A percentile compares a stretch with the other conserved stretches of the same genome.
Evolutionary conservation across 2,113 vertebrate species (phyloP).

Genomic region (Cyanoramphus novaezelandiae): DNA sequence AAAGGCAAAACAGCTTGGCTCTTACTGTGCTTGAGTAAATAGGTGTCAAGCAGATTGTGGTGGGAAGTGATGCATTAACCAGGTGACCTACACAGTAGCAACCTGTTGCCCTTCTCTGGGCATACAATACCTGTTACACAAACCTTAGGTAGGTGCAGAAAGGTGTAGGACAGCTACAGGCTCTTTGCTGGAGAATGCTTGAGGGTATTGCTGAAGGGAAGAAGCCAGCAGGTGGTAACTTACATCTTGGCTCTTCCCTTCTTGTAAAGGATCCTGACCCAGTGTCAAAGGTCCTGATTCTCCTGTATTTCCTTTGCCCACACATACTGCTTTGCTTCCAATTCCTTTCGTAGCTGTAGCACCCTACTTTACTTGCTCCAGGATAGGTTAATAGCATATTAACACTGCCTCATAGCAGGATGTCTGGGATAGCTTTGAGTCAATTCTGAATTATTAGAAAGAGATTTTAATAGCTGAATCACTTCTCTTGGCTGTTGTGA

Average conservation of each 20-base stretch:
- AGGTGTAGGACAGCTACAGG: neutral
- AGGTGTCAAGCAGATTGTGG: neutral
- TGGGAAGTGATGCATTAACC: neutral
- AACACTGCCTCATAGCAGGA: neutral
- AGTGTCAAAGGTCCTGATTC: neutral
- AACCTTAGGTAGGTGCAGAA: neutral
- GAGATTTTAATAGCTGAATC: neutral
- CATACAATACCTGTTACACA: neutral
- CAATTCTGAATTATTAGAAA: neutral
- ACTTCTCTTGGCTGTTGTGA: neutral
- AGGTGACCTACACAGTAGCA: neutral
- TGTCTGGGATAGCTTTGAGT: neutral
- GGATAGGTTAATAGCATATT: neutral
- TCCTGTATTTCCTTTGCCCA: neutral
- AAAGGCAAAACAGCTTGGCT: neutral
- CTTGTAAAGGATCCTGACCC: neutral
- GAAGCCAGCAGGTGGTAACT: neutral
- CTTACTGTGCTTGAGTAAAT: neutral
- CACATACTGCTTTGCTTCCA: accelerated
- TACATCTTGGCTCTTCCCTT: neutral
- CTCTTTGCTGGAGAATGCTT: neutral
- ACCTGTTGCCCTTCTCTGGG: neutral
- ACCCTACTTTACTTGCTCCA: neutral
- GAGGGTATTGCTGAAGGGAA: neutral
- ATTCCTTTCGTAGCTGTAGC: neutral